Evolutionary conservation across 2,113 vertebrate species (phyloP).

Genomic region (Gasterosteus nipponicus): DNA sequence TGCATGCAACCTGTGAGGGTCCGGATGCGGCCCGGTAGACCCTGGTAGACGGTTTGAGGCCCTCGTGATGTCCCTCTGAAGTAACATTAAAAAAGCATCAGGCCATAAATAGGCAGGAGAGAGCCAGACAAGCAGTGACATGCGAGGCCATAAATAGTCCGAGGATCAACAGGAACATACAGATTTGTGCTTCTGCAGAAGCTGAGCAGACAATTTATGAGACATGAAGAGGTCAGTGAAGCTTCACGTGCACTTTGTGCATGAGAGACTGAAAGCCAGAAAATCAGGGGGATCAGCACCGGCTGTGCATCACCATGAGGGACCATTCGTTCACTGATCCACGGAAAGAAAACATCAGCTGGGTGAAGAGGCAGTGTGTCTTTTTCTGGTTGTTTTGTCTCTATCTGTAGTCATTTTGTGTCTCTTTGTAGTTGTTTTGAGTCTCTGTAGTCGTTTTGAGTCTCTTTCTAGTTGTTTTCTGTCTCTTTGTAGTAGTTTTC

Average conservation of each 20-base stretch:
- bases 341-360: too few species aligned
- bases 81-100: neutral
- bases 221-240: neutral
- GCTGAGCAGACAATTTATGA: neutral
- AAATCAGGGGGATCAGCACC: neutral
- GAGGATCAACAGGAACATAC: slow-evolving; percentile 15
- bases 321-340: too few species aligned
- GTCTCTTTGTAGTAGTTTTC: neutral
- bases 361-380: neutral
- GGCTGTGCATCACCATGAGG: neutral
- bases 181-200: slow-evolving; percentile 9
- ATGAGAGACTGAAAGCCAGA: neutral
- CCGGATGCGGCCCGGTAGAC: neutral
- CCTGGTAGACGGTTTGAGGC: neutral
- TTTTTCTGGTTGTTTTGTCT: too few species aligned
- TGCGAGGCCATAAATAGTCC: slow-evolving; percentile 27
- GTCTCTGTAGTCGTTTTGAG: neutral
- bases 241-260: neutral
- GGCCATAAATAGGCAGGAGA: slow-evolving; percentile 51
- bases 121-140: slow-evolving; percentile 38
- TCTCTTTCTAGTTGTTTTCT: neutral
- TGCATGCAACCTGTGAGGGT: neutral
- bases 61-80: neutral
- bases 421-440: neutral
- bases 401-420: neutral